These are phyloP conservation scores for Apoderus coryli DNA, from an alignment of 2,888 invertebrate species.

Conservation along the genomic window DNA sequence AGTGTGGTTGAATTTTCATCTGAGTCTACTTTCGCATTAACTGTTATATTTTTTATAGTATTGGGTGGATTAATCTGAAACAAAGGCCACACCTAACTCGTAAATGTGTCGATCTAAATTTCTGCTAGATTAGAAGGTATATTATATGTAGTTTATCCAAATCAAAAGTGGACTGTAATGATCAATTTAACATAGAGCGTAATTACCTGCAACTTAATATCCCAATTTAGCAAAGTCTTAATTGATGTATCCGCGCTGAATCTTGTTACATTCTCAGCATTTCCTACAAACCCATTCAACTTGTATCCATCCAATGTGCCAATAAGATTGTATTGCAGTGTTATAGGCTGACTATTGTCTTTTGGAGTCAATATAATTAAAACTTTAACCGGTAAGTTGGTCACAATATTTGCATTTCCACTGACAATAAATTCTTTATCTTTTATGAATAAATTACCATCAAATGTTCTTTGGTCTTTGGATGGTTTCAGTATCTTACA, in stretches of 20 bases:
- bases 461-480: slow-evolving; percentile 23
- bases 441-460: slow-evolving; percentile 33
- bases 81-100: too few relatives aligned
- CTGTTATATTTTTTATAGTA: slow-evolving; percentile 20
- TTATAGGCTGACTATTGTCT: slow-evolving; percentile 28
- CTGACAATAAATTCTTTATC: slow-evolving; percentile 31
- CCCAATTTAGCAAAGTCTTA: slow-evolving; percentile 31
- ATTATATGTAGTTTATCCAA: too few relatives aligned
- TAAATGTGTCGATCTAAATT: too few relatives aligned
- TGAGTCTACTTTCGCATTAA: slow-evolving; percentile 24
- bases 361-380: slow-evolving; percentile 33
- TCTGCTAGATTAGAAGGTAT: too few relatives aligned
- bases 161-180: too few relatives aligned
- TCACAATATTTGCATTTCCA: slow-evolving; percentile 31
- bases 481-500: slow-evolving; percentile 20
- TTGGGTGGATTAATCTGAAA: slow-evolving; percentile 29
- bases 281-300: slow-evolving; percentile 25
- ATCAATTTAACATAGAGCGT: too few relatives aligned
- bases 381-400: slow-evolving; percentile 31
- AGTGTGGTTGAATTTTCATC: slow-evolving; percentile 21
- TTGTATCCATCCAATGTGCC: slow-evolving; percentile 24
- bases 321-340: slow-evolving; percentile 28
- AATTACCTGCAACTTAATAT: slow-evolving; percentile 31
- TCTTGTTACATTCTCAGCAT: slow-evolving; percentile 34
- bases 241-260: slow-evolving; percentile 29